A percentile compares a stretch with the other conserved stretches of the same genome.
phyloP scores from a whole-genome alignment of 2,797 vertebrate species.

The Coregonus suidteri region DNA sequence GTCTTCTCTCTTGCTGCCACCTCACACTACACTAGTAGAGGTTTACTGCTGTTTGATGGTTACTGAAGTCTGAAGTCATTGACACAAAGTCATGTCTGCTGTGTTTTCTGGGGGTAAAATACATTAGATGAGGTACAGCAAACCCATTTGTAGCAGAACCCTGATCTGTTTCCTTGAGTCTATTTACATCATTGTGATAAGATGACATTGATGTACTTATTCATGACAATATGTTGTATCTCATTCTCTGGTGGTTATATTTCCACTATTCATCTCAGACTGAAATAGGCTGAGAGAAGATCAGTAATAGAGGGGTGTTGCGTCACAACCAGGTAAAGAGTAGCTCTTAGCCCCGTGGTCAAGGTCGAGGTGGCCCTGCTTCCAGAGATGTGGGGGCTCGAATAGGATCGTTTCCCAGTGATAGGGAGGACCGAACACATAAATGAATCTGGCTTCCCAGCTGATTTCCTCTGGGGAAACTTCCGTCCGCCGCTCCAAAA shows the following conservation, averaged over 20 bases:
- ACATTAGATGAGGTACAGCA: neutral
- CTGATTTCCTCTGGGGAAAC: constrained; percentile 66
- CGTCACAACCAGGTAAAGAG: constrained; percentile 32
- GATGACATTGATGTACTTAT: constrained; percentile 25
- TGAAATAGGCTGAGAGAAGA: constrained; percentile 31
- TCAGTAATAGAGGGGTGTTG: constrained; percentile 50
- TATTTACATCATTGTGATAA: constrained; percentile 10
- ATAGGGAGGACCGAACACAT: constrained; percentile 52
- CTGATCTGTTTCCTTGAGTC: neutral
- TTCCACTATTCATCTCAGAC: constrained; percentile 39
- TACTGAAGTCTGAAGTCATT: neutral
- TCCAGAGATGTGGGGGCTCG: constrained; percentile 32
- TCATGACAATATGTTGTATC: constrained; percentile 2
- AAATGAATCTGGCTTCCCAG: constrained; percentile 56
- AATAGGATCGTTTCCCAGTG: constrained; percentile 55
- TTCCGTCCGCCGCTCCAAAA: constrained; percentile 44
- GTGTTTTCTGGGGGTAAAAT: neutral
- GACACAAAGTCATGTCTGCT: neutral
- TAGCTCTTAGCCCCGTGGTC: constrained; percentile 34
- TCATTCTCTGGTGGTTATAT: constrained; percentile 23
- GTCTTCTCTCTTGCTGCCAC: neutral
- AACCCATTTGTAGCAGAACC: neutral
- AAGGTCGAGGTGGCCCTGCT: constrained; percentile 53
- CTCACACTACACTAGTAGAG: neutral
- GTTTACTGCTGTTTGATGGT: neutral